Conservation (phyloP, 2,888 invertebrate species). For the Nowickia ferox region DNA sequence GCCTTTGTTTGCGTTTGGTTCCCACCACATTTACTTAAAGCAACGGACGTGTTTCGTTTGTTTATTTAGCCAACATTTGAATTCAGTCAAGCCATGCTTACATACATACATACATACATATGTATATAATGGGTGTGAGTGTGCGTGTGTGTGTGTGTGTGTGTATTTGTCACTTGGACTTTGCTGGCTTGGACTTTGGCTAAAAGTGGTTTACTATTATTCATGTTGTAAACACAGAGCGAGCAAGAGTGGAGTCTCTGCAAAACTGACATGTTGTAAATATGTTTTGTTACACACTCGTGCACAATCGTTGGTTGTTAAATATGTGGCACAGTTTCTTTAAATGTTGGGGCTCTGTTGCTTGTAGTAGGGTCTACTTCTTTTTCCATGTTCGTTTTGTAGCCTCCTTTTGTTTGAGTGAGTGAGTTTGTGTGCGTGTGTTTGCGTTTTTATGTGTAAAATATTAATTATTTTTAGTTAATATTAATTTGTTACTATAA, state of each 20-base stretch:
- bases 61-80: slow-evolving; percentile 48
- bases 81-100: slow-evolving; percentile 13
- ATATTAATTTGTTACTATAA: slow-evolving; percentile 38
- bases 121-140: not conserved
- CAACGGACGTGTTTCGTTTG: slow-evolving; percentile 27
- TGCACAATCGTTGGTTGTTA: not conserved
- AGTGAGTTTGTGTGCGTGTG: not conserved
- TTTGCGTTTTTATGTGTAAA: slow-evolving; percentile 18
- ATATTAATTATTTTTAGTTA: slow-evolving; percentile 53
- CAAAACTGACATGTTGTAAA: slow-evolving; percentile 24
- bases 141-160: not conserved
- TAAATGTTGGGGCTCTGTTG: not conserved
- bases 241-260: not conserved
- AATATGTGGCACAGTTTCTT: slow-evolving; percentile 14
- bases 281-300: slow-evolving; percentile 9
- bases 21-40: slow-evolving; percentile 39
- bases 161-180: slow-evolving; percentile 18
- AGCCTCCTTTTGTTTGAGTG: not conserved
- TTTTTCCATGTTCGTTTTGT: slow-evolving; percentile 1
- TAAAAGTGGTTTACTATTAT: slow-evolving; percentile 15
- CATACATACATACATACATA: too few relatives aligned
- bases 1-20: slow-evolving; percentile 39
- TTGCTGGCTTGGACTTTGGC: slow-evolving; percentile 54
- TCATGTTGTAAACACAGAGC: not conserved
- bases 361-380: not conserved